Evolutionary conservation across 2,113 vertebrate genomes (phyloP).

Genomic region (Vombatus ursinus): DNA sequence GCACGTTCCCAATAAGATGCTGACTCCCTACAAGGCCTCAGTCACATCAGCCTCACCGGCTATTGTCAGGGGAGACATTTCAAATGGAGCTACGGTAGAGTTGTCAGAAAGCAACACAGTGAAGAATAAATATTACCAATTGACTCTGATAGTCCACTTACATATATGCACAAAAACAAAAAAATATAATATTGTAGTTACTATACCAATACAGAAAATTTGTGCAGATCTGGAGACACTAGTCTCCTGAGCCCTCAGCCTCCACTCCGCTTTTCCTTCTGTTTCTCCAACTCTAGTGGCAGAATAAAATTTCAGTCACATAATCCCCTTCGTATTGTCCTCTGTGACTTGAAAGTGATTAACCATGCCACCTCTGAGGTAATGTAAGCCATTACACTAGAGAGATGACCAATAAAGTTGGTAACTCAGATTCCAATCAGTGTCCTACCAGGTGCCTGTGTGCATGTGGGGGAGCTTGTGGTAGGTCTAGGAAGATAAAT

Average conservation of each 20-base stretch:
- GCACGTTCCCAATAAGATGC: neutral
- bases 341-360: neutral
- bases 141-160: neutral
- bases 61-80: neutral
- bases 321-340: slow-evolving; percentile 30
- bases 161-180: neutral
- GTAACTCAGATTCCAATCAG: neutral
- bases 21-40: neutral
- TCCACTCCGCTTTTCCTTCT: neutral
- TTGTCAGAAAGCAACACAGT: neutral
- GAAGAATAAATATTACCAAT: neutral
- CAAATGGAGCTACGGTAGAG: neutral
- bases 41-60: neutral
- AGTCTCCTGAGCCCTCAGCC: neutral
- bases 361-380: neutral
- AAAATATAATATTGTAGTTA: neutral
- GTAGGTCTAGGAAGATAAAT: neutral
- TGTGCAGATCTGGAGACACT: neutral
- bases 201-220: neutral
- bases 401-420: neutral
- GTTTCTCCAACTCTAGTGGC: neutral
- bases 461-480: neutral
- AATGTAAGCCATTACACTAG: neutral
- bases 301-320: slow-evolving; percentile 35
- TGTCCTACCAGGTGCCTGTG: neutral